phyloP scores from a whole-genome alignment of 2,797 vertebrate genomes.

The Taeniopygia guttata region DNA sequence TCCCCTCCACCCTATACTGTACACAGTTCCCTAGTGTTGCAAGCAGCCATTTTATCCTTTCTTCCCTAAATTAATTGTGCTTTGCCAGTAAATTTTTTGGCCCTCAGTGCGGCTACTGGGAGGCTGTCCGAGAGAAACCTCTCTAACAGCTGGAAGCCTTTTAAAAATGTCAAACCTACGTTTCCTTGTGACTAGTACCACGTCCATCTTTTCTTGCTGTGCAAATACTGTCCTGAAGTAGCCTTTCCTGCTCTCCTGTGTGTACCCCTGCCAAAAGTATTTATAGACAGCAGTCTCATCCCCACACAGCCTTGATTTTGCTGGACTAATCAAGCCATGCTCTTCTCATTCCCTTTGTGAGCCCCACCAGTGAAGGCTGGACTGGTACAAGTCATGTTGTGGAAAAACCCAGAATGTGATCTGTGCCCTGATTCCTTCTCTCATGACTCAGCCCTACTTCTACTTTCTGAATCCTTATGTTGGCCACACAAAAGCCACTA shows the following conservation, averaged over 20 bases:
- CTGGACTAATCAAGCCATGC: not conserved
- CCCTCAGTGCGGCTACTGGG: not conserved
- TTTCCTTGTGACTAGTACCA: not conserved
- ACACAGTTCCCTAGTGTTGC: not conserved
- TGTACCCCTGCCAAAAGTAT: constrained; percentile 34
- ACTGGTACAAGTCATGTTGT: not conserved
- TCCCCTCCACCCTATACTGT: not conserved
- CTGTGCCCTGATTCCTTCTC: not conserved
- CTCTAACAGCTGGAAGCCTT: not conserved
- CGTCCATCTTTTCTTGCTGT: not conserved
- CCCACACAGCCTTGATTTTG: not conserved
- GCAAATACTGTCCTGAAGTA: constrained; percentile 24
- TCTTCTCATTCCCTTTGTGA: not conserved
- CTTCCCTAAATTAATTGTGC: not conserved
- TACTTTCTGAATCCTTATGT: not conserved
- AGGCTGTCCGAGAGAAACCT: not conserved
- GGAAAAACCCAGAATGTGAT: not conserved
- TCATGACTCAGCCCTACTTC: accelerated
- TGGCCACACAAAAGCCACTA: not conserved
- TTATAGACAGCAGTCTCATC: constrained; percentile 21
- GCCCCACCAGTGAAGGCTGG: not conserved
- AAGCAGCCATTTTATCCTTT: not conserved
- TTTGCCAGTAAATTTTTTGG: not conserved
- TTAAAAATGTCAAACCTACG: not conserved
- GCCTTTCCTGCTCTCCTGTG: not conserved